Percentiles rank a stretch among this genome's conserved stretches.
Conservation (phyloP, 2,113 vertebrate species). For the Stigmatopora argus region DNA sequence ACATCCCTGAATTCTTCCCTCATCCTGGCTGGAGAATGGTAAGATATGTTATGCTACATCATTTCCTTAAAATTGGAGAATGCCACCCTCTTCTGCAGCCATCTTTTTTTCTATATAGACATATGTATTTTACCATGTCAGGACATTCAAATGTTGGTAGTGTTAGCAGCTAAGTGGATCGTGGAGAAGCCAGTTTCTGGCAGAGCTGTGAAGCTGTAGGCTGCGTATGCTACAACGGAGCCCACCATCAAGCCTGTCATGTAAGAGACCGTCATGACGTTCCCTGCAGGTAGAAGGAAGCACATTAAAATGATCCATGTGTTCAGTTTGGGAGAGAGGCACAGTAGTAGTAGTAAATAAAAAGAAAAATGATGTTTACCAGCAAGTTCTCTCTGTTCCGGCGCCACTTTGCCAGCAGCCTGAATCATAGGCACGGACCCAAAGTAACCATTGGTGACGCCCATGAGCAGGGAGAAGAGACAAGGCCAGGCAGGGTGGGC, state of each 20-base stretch:
- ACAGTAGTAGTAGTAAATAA: background rate
- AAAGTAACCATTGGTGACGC: constrained; percentile 93
- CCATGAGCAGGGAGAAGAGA: constrained; percentile 94
- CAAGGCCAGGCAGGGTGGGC: constrained; percentile 95
- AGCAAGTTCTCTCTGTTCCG: constrained; percentile 90
- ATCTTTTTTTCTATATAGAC: background rate
- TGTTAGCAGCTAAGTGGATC: constrained; percentile 55
- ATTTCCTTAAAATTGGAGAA: background rate
- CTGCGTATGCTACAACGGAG: constrained; percentile 87
- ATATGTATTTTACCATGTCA: background rate
- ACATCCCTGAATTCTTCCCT: constrained; percentile 15
- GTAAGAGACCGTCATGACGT: constrained; percentile 98
- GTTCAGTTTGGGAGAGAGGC: no score
- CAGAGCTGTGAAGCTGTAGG: constrained; percentile 83
- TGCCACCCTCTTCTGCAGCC: background rate
- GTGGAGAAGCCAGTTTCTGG: constrained; percentile 56
- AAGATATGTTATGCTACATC: constrained; percentile 9
- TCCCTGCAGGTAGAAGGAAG: constrained; percentile 70
- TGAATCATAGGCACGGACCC: constrained; percentile 97
- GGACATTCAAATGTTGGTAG: constrained; percentile 65
- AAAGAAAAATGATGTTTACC: constrained; percentile 62
- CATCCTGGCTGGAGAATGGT: constrained; percentile 9
- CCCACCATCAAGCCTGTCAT: constrained; percentile 93
- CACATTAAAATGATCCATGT: no score
- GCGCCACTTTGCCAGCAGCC: constrained; percentile 86